phyloP scores from a whole-genome alignment of 2,113 vertebrate genomes.

The Nothobranchius kuhntae region DNA sequence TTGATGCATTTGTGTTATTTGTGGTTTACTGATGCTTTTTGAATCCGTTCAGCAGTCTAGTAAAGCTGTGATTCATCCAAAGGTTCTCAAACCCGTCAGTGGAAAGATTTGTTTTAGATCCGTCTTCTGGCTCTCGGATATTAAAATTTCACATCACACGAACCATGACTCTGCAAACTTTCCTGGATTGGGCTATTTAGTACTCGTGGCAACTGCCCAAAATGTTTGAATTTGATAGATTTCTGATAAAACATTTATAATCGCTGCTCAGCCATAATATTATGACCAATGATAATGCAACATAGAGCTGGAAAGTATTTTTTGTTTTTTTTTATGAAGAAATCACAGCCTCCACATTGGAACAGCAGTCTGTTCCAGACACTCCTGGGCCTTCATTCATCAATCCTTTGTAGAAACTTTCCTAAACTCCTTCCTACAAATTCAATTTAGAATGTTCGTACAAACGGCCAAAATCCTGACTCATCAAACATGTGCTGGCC shows the following conservation, averaged over 20 bases:
- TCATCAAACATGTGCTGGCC: too few relatives aligned
- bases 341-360: too few relatives aligned
- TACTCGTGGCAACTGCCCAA: not conserved
- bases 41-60: slow-evolving; percentile 28
- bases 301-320: too few relatives aligned
- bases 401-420: too few relatives aligned
- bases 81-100: slow-evolving; percentile 24
- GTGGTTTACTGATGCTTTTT: slow-evolving; percentile 59
- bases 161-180: not conserved
- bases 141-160: slow-evolving; percentile 6
- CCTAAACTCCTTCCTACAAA: too few relatives aligned
- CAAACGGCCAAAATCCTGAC: too few relatives aligned
- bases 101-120: slow-evolving; percentile 22
- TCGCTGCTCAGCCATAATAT: not conserved
- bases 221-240: too few relatives aligned
- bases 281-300: not conserved
- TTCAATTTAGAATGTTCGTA: too few relatives aligned
- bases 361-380: too few relatives aligned
- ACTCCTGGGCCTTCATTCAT: too few relatives aligned
- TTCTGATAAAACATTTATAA: not conserved
- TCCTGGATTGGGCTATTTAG: slow-evolving; percentile 11
- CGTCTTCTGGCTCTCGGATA: slow-evolving; percentile 21
- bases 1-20: slow-evolving; percentile 64
- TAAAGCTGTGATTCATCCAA: slow-evolving; percentile 33
- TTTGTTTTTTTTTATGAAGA: too few relatives aligned